Evolutionary conservation across 2,888 invertebrate genomes (phyloP).

Genomic region (Uloborus plumipes): DNA sequence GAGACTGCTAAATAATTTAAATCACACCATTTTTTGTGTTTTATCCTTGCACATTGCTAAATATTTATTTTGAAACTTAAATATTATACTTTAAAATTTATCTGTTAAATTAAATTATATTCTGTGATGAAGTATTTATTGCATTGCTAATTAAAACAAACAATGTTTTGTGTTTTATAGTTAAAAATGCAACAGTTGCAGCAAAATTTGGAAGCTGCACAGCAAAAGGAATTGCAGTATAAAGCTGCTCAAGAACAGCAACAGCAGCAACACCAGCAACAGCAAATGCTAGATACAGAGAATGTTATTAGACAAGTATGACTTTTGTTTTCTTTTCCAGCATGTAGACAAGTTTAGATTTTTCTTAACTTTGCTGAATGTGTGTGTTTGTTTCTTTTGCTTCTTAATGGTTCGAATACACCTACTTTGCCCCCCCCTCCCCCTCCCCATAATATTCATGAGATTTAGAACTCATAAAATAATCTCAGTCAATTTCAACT

Average conservation of each 20-base stretch:
- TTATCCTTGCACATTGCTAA: no score
- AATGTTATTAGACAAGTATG: conserved; percentile 50
- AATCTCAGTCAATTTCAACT: no score
- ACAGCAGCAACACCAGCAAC: conserved; percentile 59
- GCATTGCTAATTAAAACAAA: neutral
- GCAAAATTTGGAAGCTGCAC: conserved; percentile 84
- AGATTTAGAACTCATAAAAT: no score
- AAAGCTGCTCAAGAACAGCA: conserved; percentile 73
- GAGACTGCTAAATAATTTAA: no score
- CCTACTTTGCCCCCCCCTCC: no score
- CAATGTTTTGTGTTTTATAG: conserved; percentile 9
- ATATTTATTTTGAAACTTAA: no score
- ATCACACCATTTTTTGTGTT: no score
- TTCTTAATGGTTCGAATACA: no score
- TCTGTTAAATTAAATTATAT: neutral
- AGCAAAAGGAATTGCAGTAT: conserved; percentile 85
- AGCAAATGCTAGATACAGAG: conserved; percentile 52
- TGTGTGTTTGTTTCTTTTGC: neutral
- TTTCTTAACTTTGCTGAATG: neutral
- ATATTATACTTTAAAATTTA: no score
- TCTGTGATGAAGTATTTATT: neutral
- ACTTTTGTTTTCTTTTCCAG: neutral
- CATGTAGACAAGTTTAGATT: neutral
- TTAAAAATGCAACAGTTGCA: conserved; percentile 83
- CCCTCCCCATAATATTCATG: no score